Conservation (phyloP, 2,888 invertebrate genomes). For the Trichacis sp. region DNA sequence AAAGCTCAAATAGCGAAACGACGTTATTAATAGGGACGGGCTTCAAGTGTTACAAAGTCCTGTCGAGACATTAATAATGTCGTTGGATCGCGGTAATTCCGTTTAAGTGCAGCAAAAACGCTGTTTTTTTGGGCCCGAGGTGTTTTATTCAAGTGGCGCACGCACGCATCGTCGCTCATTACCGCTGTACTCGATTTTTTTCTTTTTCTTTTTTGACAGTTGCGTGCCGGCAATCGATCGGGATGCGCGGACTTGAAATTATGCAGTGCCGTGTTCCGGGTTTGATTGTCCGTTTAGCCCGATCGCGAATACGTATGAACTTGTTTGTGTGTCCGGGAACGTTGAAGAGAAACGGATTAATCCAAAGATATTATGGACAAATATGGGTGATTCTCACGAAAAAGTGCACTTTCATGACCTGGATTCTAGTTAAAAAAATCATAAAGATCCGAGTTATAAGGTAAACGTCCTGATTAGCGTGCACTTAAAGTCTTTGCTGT, state of each 20-base stretch:
- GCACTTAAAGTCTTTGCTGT: too few relatives aligned
- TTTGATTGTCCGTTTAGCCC: constrained; percentile 50
- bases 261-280: constrained; percentile 53
- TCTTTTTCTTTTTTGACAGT: constrained; percentile 26
- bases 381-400: too few relatives aligned
- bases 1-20: not conserved
- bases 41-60: not conserved
- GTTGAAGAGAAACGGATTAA: too few relatives aligned
- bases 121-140: too few relatives aligned
- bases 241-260: constrained; percentile 38
- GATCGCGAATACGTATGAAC: constrained; percentile 40
- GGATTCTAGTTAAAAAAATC: too few relatives aligned
- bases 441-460: too few relatives aligned
- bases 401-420: too few relatives aligned
- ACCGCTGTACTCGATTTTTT: constrained; percentile 42
- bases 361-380: too few relatives aligned
- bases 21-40: not conserved
- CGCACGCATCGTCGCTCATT: constrained; percentile 44
- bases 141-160: constrained; percentile 44
- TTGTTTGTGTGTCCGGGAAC: constrained; percentile 37
- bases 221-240: constrained; percentile 38
- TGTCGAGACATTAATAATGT: not conserved
- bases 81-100: constrained; percentile 12
- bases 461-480: too few relatives aligned
- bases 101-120: constrained; percentile 25